Evolutionary conservation across 2,113 vertebrate genomes (phyloP).

Genomic region (Ariopsis seemanni): DNA sequence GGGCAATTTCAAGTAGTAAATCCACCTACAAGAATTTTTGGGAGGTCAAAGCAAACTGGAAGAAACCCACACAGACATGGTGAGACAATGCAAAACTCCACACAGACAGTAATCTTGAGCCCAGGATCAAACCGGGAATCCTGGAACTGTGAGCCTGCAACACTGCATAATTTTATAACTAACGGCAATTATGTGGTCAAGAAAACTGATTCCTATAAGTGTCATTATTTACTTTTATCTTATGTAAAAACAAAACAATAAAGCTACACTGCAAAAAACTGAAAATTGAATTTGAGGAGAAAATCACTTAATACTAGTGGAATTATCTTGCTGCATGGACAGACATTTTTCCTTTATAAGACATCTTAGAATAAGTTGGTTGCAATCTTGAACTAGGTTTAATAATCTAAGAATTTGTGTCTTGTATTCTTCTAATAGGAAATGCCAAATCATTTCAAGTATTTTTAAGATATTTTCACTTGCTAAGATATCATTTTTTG

Average conservation of each 20-base stretch:
- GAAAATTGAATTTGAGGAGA: too few relatives aligned
- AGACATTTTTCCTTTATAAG: too few relatives aligned
- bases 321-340: too few relatives aligned
- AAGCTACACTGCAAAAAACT: not conserved
- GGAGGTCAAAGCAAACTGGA: not conserved
- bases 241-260: constrained; percentile 22
- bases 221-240: not conserved
- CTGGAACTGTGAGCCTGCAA: not conserved
- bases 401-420: too few relatives aligned
- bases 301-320: too few relatives aligned
- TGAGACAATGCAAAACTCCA: not conserved
- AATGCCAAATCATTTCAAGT: too few relatives aligned
- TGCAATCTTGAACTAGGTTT: too few relatives aligned
- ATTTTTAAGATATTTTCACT: too few relatives aligned
- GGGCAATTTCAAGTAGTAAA: not conserved
- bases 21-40: not conserved
- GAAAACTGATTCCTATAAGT: constrained; percentile 4
- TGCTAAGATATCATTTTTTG: too few relatives aligned
- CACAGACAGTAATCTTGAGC: not conserved
- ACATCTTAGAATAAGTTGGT: too few relatives aligned
- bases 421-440: too few relatives aligned
- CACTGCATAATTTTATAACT: not conserved
- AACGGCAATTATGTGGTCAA: not conserved
- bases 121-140: not conserved
- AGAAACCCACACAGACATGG: not conserved